Percentiles rank a stretch among this genome's conserved stretches.
Conservation (phyloP, 1,140 invertebrate species). For the Calephelis nemesis region DNA sequence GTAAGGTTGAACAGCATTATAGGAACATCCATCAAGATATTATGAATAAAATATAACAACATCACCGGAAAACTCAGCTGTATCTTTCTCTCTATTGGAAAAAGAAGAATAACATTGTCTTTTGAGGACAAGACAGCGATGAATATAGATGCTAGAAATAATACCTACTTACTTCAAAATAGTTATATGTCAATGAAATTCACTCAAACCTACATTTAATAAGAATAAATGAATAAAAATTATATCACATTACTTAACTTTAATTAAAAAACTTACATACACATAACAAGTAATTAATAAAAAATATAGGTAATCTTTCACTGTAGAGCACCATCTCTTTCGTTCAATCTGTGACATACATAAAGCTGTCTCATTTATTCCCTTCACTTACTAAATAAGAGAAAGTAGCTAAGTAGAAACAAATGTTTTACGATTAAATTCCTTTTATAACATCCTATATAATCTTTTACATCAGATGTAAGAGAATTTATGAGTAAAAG, state of each 20-base stretch:
- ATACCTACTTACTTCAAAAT: too few relatives aligned
- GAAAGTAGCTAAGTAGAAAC: constrained; percentile 76
- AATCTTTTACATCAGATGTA: constrained; percentile 24
- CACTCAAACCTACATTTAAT: neutral
- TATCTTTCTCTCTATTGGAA: too few relatives aligned
- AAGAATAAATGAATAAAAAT: constrained; percentile 3
- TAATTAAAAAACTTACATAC: constrained; percentile 17
- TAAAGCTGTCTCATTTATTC: constrained; percentile 56
- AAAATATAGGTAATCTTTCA: constrained; percentile 36
- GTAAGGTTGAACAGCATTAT: too few relatives aligned
- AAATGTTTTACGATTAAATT: constrained; percentile 37
- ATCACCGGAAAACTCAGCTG: too few relatives aligned
- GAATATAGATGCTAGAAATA: too few relatives aligned
- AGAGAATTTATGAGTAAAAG: constrained; percentile 16
- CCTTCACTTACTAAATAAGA: constrained; percentile 73
- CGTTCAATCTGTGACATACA: constrained; percentile 29
- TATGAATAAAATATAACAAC: too few relatives aligned
- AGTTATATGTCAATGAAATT: neutral
- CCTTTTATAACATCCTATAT: constrained; percentile 52
- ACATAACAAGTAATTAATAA: constrained; percentile 19
- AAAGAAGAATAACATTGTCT: too few relatives aligned
- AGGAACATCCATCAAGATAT: too few relatives aligned
- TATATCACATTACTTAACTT: constrained; percentile 15
- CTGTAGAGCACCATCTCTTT: constrained; percentile 59
- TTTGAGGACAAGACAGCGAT: too few relatives aligned